phyloP scores from a whole-genome alignment of 2,113 vertebrate species.

The Tachuris rubrigastra region DNA sequence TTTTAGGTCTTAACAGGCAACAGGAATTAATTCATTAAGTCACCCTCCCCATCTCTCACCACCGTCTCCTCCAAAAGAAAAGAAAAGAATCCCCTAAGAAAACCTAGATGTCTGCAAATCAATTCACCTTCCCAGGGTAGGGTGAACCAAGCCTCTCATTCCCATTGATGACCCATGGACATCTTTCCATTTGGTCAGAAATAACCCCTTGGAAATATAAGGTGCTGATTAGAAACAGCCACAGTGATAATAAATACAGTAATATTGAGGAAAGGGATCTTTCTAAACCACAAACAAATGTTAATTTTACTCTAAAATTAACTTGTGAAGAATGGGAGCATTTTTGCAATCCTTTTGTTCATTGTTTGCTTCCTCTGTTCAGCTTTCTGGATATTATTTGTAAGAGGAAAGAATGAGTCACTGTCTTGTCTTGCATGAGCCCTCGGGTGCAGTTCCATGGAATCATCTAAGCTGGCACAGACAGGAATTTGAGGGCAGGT shows the following conservation, averaged over 20 bases:
- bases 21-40: neutral
- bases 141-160: neutral
- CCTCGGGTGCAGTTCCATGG: neutral
- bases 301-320: slow-evolving; percentile 7
- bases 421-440: neutral
- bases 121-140: neutral
- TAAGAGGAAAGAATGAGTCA: neutral
- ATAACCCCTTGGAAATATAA: neutral
- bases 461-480: neutral
- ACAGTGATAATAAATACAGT: fast-evolving
- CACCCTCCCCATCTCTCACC: neutral
- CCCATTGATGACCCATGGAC: neutral
- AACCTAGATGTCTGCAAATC: neutral
- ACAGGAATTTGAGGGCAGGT: neutral
- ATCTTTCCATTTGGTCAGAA: neutral
- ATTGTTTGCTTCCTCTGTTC: neutral
- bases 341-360: neutral
- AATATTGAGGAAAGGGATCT: neutral
- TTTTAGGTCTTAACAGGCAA: neutral
- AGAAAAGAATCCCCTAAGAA: neutral
- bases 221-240: neutral
- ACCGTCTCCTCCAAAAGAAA: neutral
- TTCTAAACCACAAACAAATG: neutral
- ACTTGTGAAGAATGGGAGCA: neutral
- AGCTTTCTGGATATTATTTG: neutral